Evolutionary conservation across 2,888 invertebrate species (phyloP).

Genomic region (Plebejus melissa): DNA sequence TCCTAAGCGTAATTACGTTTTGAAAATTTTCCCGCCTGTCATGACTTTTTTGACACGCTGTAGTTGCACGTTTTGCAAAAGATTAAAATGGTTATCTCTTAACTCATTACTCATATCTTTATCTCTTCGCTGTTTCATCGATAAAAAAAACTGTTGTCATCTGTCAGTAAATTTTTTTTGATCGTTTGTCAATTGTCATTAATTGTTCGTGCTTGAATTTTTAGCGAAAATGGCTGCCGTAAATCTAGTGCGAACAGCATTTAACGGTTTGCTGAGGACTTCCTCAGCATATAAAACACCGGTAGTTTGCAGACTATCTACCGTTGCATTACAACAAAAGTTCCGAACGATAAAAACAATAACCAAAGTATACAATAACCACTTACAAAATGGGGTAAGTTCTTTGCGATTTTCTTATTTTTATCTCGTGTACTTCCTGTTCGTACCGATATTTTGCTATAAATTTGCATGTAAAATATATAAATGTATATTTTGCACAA

Average conservation of each 20-base stretch:
- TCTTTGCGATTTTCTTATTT: conserved; percentile 17
- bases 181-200: conserved; percentile 26
- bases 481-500: not conserved
- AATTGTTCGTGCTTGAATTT: conserved; percentile 48
- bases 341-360: conserved; percentile 21
- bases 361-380: conserved; percentile 24
- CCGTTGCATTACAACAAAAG: conserved; percentile 45
- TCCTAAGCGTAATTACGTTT: too few relatives aligned
- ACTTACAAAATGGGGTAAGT: conserved; percentile 28
- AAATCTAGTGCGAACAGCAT: conserved; percentile 68
- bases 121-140: too few relatives aligned
- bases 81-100: too few relatives aligned
- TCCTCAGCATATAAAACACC: conserved; percentile 59
- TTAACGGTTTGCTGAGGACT: conserved; percentile 68
- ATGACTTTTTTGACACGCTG: too few relatives aligned
- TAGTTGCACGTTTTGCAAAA: too few relatives aligned
- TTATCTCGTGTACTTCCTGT: not conserved
- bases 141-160: not conserved
- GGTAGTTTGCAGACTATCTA: conserved; percentile 66
- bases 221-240: conserved; percentile 71
- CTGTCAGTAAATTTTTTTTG: not conserved
- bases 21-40: too few relatives aligned
- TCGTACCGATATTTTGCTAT: not conserved
- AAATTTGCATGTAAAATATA: not conserved
- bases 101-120: too few relatives aligned